Base-by-base conservation (phyloP, 64 coral and sea anemone species). In the Orbicella faveolata region DNA sequence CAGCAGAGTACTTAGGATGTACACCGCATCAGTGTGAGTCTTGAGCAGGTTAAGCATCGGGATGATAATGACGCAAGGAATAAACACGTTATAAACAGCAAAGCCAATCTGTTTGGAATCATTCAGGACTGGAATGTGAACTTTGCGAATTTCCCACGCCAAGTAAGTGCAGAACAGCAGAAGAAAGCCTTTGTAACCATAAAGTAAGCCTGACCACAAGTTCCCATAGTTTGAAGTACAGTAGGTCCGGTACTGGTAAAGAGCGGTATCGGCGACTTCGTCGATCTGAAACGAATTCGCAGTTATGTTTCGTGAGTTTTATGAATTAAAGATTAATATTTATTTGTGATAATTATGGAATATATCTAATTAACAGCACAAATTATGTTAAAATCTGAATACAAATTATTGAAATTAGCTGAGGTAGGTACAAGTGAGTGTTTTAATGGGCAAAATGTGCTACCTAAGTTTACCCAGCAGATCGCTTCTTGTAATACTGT, bases 61-160 rank as follows among this genome's bases (percentile, higher is more conserved):
- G 53, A 96, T 96, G 5, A 92, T 87, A 54, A 96, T 57, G 9
- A 70, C 75, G 36, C 94, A 96, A 0, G 94, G 94, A 20, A 96
- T 89, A 23, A 96, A 74, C 10, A 96, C 89, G 21, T 96, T 96
- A 36, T 96, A 96, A 48, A 92, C 90, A 34, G 94, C 80, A 34
- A 96, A 79, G 6, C 94, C 94, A 73, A 96, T 96, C 87, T 86
- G 73, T 75, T 84, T 96, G 55, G 94, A 96, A 17, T 96, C 90
- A 39, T 96, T 96, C 6, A 96, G 75, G 9, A 52, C 94, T 23
- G 90, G 61, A 9, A 96, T 96, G 37, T 94, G 63, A 2, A 92
- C 94, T 69, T 92, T 96, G 20, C 94, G 89, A 8, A 90, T 92
- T 73, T 92, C 90, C 44, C 87, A 92, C 7, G 94, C 94, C 62